Conservation (phyloP, 2,797 vertebrate genomes). For the Darevskia mixta region DNA sequence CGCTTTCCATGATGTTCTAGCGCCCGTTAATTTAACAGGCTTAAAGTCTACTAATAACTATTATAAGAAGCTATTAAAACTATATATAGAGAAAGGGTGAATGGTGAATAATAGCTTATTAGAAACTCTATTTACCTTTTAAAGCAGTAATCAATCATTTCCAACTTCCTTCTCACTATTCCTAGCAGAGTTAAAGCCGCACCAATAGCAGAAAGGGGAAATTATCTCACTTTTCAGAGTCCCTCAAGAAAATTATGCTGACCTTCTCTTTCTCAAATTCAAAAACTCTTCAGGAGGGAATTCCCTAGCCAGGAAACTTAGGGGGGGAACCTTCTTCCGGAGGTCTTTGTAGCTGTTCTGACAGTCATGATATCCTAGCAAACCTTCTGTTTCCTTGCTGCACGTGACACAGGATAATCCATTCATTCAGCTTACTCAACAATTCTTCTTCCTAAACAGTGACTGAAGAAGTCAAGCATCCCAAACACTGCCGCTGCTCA, state of each 20-base stretch:
- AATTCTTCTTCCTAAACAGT: conserved; percentile 6
- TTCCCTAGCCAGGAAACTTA: conserved; percentile 28
- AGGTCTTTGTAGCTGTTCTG: conserved; percentile 15
- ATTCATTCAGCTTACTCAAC: background rate
- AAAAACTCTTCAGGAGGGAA: conserved; percentile 6
- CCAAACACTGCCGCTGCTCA: background rate
- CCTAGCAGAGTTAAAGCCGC: conserved; percentile 29
- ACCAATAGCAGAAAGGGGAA: conserved; percentile 26
- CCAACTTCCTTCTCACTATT: conserved; percentile 30
- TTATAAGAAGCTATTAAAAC: conserved; percentile 1
- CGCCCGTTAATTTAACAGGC: too few relatives aligned
- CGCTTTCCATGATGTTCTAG: too few relatives aligned
- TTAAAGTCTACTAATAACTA: too few relatives aligned
- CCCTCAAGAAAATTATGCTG: background rate
- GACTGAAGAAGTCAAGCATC: background rate
- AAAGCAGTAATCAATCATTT: conserved; percentile 25
- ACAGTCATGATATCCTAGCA: conserved; percentile 17
- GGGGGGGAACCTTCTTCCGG: conserved; percentile 26
- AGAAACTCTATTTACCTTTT: conserved; percentile 7
- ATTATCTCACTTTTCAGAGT: background rate
- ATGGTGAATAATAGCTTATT: conserved; percentile 23
- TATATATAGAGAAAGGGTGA: conserved; percentile 14
- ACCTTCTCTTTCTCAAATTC: background rate
- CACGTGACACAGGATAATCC: conserved; percentile 4
- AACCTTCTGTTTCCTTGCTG: conserved; percentile 38